Percentiles rank a stretch among this genome's conserved stretches.
Conservation (phyloP, 2,888 invertebrate species). For the Xestia rhomboidea region DNA sequence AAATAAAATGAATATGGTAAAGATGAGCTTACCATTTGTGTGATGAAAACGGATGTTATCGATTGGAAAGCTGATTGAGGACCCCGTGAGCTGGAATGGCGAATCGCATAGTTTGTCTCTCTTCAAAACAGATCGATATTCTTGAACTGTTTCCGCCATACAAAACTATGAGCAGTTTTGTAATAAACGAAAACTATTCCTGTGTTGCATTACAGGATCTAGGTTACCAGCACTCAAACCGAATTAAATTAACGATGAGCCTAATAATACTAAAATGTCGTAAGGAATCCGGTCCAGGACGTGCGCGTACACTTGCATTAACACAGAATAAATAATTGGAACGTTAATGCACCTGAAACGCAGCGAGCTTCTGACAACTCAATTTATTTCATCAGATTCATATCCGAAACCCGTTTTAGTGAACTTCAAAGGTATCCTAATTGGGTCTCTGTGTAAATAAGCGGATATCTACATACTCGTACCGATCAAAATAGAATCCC, state of each 20-base stretch:
- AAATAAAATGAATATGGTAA: background rate
- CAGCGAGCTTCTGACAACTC: slow-evolving; percentile 80
- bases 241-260: slow-evolving; percentile 52
- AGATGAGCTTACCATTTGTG: background rate
- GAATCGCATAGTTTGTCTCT: background rate
- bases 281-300: slow-evolving; percentile 53
- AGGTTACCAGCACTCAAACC: slow-evolving; percentile 29
- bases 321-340: slow-evolving; percentile 78
- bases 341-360: slow-evolving; percentile 79
- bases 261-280: slow-evolving; percentile 48
- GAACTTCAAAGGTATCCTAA: slow-evolving; percentile 87
- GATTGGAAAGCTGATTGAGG: background rate
- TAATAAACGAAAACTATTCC: slow-evolving; percentile 38
- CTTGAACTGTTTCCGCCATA: background rate
- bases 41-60: background rate
- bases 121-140: background rate
- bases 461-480: slow-evolving; percentile 66
- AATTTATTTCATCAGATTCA: slow-evolving; percentile 86
- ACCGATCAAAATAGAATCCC: slow-evolving; percentile 61
- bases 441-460: slow-evolving; percentile 76
- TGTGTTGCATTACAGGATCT: slow-evolving; percentile 35
- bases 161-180: background rate
- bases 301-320: slow-evolving; percentile 61
- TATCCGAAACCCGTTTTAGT: slow-evolving; percentile 83
- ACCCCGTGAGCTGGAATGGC: no score